These are phyloP conservation scores for Chromoteleia sp. DNA, from an alignment of 2,888 invertebrate genomes.

Conservation along the genomic window DNA sequence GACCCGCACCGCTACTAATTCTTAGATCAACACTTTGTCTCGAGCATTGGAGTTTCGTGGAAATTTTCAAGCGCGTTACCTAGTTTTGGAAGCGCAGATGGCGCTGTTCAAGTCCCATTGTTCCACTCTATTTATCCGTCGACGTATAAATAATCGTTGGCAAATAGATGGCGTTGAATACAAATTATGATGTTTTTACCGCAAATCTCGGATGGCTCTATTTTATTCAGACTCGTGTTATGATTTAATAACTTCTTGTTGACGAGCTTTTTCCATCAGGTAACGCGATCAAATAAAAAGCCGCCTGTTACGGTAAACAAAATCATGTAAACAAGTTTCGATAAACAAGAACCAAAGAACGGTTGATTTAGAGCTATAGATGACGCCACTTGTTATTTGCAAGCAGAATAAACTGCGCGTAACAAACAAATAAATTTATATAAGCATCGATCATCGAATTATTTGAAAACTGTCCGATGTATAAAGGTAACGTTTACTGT, in stretches of 20 bases:
- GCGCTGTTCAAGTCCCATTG: neutral
- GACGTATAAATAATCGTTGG: neutral
- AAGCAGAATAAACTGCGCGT: neutral
- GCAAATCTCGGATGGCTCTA: neutral
- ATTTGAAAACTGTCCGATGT: too few relatives aligned
- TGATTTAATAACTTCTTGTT: too few relatives aligned
- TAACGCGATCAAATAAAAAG: neutral
- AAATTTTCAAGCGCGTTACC: neutral
- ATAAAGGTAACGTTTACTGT: too few relatives aligned
- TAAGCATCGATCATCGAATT: neutral
- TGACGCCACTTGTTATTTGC: conserved; percentile 4
- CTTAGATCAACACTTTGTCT: conserved; percentile 10
- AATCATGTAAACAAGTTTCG: neutral
- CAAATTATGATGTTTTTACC: neutral
- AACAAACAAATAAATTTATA: neutral
- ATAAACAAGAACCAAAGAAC: neutral
- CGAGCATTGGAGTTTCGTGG: neutral
- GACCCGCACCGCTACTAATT: too few relatives aligned
- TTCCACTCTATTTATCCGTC: neutral
- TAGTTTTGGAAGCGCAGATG: neutral
- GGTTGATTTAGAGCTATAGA: neutral
- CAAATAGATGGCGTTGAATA: neutral
- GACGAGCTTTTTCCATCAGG: neutral
- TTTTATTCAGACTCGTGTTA: neutral
- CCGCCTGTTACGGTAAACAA: neutral